A percentile compares a stretch with the other conserved stretches of the same genome.
Conservation (phyloP, 1,140 invertebrate genomes). For the Macrosteles quadrilineatus region DNA sequence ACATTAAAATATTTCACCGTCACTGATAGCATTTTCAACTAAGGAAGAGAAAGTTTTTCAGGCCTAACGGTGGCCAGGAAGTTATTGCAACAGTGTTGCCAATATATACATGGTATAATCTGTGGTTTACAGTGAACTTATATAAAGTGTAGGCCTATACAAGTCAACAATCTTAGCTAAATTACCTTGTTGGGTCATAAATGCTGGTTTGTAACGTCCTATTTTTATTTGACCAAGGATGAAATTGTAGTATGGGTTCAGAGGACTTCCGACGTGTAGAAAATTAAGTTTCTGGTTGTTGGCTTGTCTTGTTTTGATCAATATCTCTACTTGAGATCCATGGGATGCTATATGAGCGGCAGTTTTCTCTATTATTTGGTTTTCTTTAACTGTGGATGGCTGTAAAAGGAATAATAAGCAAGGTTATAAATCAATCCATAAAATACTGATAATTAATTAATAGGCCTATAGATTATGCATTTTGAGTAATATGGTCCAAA, state of each 20-base stretch:
- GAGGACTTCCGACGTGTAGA: constrained; percentile 77
- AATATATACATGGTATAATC: too few species aligned
- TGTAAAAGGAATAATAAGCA: constrained; percentile 56
- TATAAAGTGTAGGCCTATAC: too few species aligned
- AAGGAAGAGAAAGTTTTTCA: too few species aligned
- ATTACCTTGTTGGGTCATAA: constrained; percentile 22
- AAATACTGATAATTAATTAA: too few species aligned
- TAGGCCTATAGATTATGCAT: too few species aligned
- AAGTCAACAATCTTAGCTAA: constrained; percentile 11
- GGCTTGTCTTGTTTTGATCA: constrained; percentile 95
- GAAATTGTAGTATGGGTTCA: constrained; percentile 91
- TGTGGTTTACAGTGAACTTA: too few species aligned
- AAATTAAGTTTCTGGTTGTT: constrained; percentile 94
- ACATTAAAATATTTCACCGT: too few species aligned
- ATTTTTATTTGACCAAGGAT: constrained; percentile 78
- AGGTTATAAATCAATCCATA: too few species aligned
- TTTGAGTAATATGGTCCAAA: too few species aligned
- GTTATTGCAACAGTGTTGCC: too few species aligned
- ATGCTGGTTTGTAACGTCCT: constrained; percentile 63
- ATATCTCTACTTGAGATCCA: constrained; percentile 97
- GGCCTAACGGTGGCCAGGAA: too few species aligned
- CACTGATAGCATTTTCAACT: too few species aligned
- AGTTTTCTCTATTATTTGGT: constrained; percentile 96
- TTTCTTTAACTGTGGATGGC: constrained; percentile 90
- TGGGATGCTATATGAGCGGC: constrained; percentile 91